phyloP scores from a whole-genome alignment of 2,888 invertebrate genomes.

The Coleophora flavipennella region DNA sequence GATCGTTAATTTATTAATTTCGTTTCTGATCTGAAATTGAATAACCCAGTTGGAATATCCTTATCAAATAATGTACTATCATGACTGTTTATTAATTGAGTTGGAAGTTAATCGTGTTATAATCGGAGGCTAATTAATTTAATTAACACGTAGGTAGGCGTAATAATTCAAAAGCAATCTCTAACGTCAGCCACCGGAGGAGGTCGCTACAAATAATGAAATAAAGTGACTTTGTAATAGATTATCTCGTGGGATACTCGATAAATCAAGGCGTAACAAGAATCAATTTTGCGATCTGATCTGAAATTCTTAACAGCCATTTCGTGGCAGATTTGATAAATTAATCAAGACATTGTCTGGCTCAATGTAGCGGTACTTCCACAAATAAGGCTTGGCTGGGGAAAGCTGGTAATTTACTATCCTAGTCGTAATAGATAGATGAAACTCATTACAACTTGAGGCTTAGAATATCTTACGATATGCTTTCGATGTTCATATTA shows the following conservation, averaged over 20 bases:
- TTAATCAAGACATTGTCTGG: conserved; percentile 1
- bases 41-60: no score
- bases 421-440: no score
- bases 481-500: no score
- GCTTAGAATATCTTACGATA: no score
- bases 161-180: conserved; percentile 22
- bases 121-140: conserved; percentile 15
- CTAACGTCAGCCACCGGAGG: conserved; percentile 23
- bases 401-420: background rate
- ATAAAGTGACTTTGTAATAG: conserved; percentile 14
- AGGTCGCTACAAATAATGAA: conserved; percentile 18
- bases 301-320: background rate
- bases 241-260: conserved; percentile 4
- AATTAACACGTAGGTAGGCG: conserved; percentile 24
- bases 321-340: background rate
- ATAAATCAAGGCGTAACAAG: conserved; percentile 3
- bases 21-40: no score
- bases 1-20: no score
- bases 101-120: no score
- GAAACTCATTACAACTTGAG: no score
- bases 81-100: no score
- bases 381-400: no score
- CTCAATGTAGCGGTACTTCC: no score
- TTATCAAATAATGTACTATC: no score
- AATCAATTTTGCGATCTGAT: conserved; percentile 2